phyloP scores from a whole-genome alignment of 2,797 vertebrate genomes.

The Micrastur ruficollis region DNA sequence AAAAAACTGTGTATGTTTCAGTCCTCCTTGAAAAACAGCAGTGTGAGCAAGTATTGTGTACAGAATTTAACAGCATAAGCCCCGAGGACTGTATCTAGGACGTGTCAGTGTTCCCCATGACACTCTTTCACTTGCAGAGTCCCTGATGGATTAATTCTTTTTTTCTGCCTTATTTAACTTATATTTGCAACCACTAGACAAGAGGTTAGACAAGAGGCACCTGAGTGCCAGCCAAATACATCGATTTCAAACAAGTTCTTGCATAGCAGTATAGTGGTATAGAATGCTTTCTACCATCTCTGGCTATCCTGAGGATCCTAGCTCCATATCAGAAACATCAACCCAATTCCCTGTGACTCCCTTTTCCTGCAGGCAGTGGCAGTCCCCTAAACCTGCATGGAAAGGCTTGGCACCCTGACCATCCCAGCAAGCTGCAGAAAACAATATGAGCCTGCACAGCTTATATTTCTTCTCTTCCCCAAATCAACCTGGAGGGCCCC shows the following conservation, averaged over 20 bases:
- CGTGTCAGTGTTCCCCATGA: neutral
- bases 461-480: neutral
- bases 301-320: neutral
- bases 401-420: neutral
- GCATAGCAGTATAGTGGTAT: neutral
- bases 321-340: neutral
- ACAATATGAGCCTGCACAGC: neutral
- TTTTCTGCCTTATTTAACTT: neutral
- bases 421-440: neutral
- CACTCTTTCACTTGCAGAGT: neutral
- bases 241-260: neutral
- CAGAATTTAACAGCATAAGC: neutral
- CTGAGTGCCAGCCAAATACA: neutral
- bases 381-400: neutral
- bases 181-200: neutral
- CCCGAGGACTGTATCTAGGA: neutral
- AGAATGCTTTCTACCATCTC: neutral
- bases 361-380: neutral
- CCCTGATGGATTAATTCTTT: neutral
- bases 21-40: neutral
- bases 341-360: accelerated
- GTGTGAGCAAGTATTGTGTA: neutral
- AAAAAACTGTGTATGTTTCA: neutral
- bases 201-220: neutral
- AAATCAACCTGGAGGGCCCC: neutral